Evolutionary conservation across 2,113 vertebrate species (phyloP), one percentile per base, ranked within the genome.

Genomic region (Euleptes europaea): DNA sequence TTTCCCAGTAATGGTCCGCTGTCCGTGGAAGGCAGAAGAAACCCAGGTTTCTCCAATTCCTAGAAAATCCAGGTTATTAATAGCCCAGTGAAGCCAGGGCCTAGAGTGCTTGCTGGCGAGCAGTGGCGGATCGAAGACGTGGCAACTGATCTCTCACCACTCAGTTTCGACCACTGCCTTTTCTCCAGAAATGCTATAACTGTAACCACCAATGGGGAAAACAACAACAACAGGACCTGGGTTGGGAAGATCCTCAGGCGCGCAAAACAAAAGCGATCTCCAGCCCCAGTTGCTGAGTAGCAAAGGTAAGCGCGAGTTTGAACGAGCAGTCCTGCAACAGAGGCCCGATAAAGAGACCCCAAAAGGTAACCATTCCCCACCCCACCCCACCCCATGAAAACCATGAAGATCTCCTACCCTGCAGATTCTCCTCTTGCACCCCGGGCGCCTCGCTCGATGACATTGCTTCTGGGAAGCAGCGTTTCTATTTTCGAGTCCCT

Each of bases 341-440:
- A 66, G 82, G 23, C 42, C 71, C 60, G 17, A 11, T 4, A 28
- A 26, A 38, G 26, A 26, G 13, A 21, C 15, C 12, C 33, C 54
- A 33, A 31, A 31, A 38, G 28, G 13, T 71, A 9, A 35, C 35
- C 21, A 72, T n/a, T n/a, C n/a, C n/a, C n/a, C n/a, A n/a, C n/a
- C n/a, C 26, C 26, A n/a, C 15, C 12, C 12, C 19, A 4, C 33
- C 12, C 35, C 33, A 19, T 28, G 5, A 26, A 35, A 49, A 67
- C 12, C 60, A 51, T 3, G 73, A 5, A 11, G 17, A 40, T 35
- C 54, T 14, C 93, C 93, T 92, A 97, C 96, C 96, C 90, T 96
- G 96, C 75, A 97, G 44, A 88, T 95, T 96, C 87, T 96, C 96
- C n/a, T 97, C 96, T 38, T 88, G 91, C 9, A 87, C 72, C 38